phyloP scores from a whole-genome alignment of 2,888 invertebrate genomes.

The Ischnus inquisitorius region DNA sequence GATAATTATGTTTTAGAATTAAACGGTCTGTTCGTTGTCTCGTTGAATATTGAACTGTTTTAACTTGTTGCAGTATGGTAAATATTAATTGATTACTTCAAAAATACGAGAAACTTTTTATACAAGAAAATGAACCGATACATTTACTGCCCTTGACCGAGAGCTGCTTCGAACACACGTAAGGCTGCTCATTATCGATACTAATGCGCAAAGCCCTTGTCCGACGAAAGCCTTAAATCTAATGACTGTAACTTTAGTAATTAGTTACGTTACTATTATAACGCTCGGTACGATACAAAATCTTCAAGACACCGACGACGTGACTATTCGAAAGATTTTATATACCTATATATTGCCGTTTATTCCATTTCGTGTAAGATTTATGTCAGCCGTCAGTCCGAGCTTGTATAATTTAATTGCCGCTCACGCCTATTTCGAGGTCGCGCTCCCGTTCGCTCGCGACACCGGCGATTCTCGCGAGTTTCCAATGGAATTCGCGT shows the following conservation, averaged over 20 bases:
- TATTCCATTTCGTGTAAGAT: slow-evolving; percentile 22
- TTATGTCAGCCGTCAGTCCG: slow-evolving; percentile 33
- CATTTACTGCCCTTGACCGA: no score
- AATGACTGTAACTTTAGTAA: no score
- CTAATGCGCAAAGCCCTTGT: background rate
- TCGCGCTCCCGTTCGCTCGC: slow-evolving; percentile 46
- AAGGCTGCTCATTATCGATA: no score
- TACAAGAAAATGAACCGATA: no score
- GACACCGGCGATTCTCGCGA: slow-evolving; percentile 7
- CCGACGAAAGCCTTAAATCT: background rate
- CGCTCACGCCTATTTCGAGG: slow-evolving; percentile 63
- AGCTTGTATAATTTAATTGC: slow-evolving; percentile 60
- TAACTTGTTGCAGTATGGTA: no score
- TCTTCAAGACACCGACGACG: background rate
- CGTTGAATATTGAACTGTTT: no score
- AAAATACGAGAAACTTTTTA: no score
- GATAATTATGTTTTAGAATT: no score
- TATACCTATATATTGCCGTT: background rate
- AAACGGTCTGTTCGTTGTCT: no score
- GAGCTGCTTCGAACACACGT: no score
- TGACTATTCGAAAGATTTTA: background rate
- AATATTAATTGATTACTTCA: no score
- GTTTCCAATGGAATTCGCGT: slow-evolving; percentile 45
- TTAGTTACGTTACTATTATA: background rate
- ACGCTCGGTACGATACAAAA: background rate